Conservation (phyloP, 2,797 vertebrate species). For the Buphagus erythrorhynchus region DNA sequence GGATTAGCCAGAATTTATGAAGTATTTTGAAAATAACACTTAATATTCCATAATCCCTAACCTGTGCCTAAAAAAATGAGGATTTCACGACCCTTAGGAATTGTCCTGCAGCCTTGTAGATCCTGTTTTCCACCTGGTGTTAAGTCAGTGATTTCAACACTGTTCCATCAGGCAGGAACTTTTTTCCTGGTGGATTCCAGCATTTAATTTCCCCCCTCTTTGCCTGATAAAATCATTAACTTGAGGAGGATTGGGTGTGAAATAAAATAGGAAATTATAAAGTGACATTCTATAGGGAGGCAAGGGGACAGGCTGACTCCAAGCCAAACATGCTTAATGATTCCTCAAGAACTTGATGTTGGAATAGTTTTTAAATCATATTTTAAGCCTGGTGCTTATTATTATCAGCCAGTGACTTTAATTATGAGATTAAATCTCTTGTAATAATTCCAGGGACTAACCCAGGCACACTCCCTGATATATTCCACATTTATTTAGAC, state of each 20-base stretch:
- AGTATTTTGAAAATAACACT: not conserved
- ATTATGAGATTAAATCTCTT: not conserved
- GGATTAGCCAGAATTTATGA: not conserved
- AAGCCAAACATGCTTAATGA: not conserved
- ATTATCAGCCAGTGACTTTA: not conserved
- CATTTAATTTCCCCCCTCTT: not conserved
- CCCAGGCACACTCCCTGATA: not conserved
- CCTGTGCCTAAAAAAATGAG: not conserved
- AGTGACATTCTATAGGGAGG: not conserved
- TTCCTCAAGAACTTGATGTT: not conserved
- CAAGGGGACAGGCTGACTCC: not conserved
- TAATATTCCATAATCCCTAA: not conserved
- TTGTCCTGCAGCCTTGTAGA: not conserved
- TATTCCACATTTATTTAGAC: not conserved
- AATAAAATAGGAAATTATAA: slow-evolving; percentile 6
- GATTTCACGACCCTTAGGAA: not conserved
- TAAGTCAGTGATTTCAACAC: not conserved
- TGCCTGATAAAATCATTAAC: slow-evolving; percentile 7
- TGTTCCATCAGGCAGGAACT: not conserved
- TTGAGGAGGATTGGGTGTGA: not conserved
- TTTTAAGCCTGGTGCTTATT: not conserved
- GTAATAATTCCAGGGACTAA: not conserved
- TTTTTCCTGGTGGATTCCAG: not conserved
- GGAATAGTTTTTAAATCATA: not conserved
- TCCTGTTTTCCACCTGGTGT: not conserved